Evolutionary conservation across 2,888 invertebrate genomes (phyloP).

Genomic region (Ichneumoninae sp.): DNA sequence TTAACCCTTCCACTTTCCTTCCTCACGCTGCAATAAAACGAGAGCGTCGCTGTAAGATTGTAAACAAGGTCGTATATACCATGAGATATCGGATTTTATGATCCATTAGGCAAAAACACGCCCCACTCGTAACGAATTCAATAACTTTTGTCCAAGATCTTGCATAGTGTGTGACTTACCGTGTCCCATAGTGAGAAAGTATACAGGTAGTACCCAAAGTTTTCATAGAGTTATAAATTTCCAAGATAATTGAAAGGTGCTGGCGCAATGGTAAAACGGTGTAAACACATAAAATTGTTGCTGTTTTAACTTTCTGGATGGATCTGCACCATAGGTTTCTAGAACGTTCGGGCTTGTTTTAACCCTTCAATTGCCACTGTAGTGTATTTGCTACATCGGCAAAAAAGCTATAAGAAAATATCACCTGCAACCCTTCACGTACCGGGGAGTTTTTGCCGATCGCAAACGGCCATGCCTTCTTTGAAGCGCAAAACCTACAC

Average conservation of each 20-base stretch:
- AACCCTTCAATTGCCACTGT: neutral
- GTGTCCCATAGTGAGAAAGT: neutral
- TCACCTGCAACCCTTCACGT: too few relatives aligned
- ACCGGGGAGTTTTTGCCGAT: too few relatives aligned
- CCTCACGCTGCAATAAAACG: conserved; percentile 38
- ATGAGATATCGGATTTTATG: conserved; percentile 67
- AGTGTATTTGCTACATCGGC: too few relatives aligned
- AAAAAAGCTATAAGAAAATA: neutral
- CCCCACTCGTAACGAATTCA: conserved; percentile 71
- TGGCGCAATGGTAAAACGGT: conserved; percentile 12
- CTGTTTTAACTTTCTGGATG: conserved; percentile 6
- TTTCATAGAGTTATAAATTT: neutral
- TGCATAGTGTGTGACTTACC: neutral
- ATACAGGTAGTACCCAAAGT: neutral
- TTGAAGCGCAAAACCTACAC: too few relatives aligned
- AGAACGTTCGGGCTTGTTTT: neutral
- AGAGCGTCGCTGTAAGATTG: conserved; percentile 7
- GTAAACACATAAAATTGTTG: conserved; percentile 21
- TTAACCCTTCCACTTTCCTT: neutral
- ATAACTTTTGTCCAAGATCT: conserved; percentile 48
- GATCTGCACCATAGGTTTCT: neutral
- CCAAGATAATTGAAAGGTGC: neutral
- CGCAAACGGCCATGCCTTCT: too few relatives aligned
- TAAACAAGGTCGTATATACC: conserved; percentile 7
- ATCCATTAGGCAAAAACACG: conserved; percentile 68